Evolutionary conservation across 1,140 invertebrate species (phyloP), one percentile per base, ranked within the genome.

Genomic region (Drosophila simulans): DNA sequence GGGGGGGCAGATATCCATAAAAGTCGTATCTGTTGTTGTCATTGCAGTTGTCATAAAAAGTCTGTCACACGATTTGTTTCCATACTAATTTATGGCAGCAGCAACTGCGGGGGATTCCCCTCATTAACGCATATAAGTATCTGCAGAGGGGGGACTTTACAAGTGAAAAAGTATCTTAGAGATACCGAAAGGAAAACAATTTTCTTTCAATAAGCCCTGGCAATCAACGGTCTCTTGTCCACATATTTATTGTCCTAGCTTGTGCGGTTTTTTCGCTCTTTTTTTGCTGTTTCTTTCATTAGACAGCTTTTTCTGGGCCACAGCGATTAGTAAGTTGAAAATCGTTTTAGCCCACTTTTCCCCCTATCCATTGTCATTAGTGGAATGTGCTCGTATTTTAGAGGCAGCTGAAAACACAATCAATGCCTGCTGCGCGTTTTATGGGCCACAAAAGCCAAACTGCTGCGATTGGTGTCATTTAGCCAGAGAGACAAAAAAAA

Each of bases 1-100:
- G 15, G 46, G 46, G 45, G 46, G 37, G 65, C 39, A 53, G 27
- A 43, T 20, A 65, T 51, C 80, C 84, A 77, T 88, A 88, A 74
- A 84, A 80, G 77, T 80, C 65, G 82, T 43, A 63, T 51, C 37
- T 80, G 51, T 49, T 74, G 55, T 76, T 64, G 71, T 71, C 78
- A 77, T 70, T 86, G 82, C 81, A 85, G 63, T 79, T 88, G 83
- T 86, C 83, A 86, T 86, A 62, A 88, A 66, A 76, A 83, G 83
- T 79, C 73, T 83, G 84, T 78, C 75, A 59, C 64, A 64, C 58
- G 65, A 77, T 77, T 77, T 77, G 57, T 71, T 71, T 64, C 35
- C 55, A 49, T 10, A 49, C 43, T 20, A 76, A 77, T 76, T 77
- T 77, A 77, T 77, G 74, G 66, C 83, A 54, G 62, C 35, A 45